Conservation (phyloP, 1,140 invertebrate genomes). For the Branchinecta lynchi region DNA sequence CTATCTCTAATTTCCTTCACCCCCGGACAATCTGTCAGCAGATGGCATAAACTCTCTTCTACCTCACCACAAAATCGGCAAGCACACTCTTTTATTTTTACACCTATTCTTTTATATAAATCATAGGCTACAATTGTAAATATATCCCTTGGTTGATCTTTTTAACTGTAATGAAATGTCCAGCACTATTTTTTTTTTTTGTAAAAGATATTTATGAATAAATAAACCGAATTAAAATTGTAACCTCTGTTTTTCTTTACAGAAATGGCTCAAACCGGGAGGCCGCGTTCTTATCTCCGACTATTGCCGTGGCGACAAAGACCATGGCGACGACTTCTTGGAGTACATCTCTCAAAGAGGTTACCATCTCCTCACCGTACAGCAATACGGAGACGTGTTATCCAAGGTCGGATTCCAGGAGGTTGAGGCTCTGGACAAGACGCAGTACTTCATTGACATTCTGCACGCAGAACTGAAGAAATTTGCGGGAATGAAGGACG, state of each 20-base stretch:
- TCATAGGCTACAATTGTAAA: too few relatives aligned
- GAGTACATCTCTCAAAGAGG: slow-evolving; percentile 41
- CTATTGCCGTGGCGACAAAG: slow-evolving; percentile 40
- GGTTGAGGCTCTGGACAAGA: slow-evolving; percentile 38
- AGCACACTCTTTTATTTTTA: too few relatives aligned
- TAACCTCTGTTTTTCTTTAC: slow-evolving; percentile 13
- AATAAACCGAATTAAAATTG: not conserved
- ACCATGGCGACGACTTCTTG: slow-evolving; percentile 36
- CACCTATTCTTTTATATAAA: too few relatives aligned
- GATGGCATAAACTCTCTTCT: too few relatives aligned
- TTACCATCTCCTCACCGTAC: slow-evolving; percentile 38
- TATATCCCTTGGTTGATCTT: too few relatives aligned
- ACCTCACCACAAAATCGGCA: too few relatives aligned
- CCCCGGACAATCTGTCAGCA: too few relatives aligned
- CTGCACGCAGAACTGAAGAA: slow-evolving; percentile 36
- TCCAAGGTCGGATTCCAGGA: slow-evolving; percentile 36
- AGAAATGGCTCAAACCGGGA: slow-evolving; percentile 42
- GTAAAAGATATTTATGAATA: too few relatives aligned
- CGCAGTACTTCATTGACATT: slow-evolving; percentile 37
- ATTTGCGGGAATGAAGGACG: slow-evolving; percentile 32
- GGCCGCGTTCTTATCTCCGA: slow-evolving; percentile 43
- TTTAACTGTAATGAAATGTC: too few relatives aligned
- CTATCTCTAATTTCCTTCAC: too few relatives aligned
- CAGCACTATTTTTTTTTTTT: too few relatives aligned
- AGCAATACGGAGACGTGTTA: slow-evolving; percentile 36